Percentiles rank a stretch among this genome's conserved stretches.
Conservation (phyloP, 2,797 vertebrate species). For the Malacoctenus gilli region DNA sequence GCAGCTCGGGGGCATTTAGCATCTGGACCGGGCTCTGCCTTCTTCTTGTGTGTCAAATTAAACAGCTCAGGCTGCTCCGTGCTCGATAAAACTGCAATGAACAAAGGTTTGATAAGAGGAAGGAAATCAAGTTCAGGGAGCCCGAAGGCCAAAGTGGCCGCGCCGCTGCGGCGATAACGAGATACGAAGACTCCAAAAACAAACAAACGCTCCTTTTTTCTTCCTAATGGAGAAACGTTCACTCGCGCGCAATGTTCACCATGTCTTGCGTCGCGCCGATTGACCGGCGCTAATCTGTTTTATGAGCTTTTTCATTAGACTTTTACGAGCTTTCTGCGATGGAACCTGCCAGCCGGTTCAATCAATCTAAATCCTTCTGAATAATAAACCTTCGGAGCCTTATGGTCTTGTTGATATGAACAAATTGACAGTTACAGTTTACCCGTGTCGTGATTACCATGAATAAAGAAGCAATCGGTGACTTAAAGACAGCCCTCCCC, state of each 20-base stretch:
- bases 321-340: no score
- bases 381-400: constrained; percentile 28
- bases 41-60: constrained; percentile 1
- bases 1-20: not conserved
- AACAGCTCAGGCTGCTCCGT: constrained; percentile 8
- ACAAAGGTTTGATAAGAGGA: not conserved
- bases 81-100: constrained; percentile 1
- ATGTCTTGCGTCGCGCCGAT: no score
- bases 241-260: no score
- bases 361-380: not conserved
- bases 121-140: constrained; percentile 8
- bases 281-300: no score
- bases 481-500: no score
- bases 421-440: constrained; percentile 31
- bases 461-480: no score
- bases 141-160: not conserved
- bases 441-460: constrained; percentile 9
- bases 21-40: not conserved
- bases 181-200: not conserved
- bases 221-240: not conserved
- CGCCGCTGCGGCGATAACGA: not conserved
- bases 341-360: no score
- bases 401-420: constrained; percentile 37
- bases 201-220: no score
- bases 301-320: no score